Evolutionary conservation across 2,797 vertebrate genomes (phyloP).

Genomic region (Sitta carolinensis): DNA sequence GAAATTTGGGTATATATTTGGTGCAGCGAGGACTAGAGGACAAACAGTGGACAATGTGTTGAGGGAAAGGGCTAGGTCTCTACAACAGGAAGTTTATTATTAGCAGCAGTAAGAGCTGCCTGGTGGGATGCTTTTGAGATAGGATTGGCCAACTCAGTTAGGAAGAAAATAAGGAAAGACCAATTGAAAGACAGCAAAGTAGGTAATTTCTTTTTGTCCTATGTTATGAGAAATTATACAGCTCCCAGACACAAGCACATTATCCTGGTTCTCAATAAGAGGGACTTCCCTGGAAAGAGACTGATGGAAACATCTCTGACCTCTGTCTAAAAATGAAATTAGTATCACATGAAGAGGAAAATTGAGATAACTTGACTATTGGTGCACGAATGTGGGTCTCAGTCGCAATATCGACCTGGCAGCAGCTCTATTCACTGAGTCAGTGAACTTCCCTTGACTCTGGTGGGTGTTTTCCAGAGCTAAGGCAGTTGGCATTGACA

Average conservation of each 20-base stretch:
- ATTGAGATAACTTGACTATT: not conserved
- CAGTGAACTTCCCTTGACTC: not conserved
- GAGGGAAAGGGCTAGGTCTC: not conserved
- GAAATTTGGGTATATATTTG: not conserved
- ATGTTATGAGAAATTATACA: not conserved
- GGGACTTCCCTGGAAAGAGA: not conserved
- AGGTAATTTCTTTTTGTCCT: not conserved
- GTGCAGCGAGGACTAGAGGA: not conserved
- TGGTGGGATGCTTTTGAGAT: not conserved
- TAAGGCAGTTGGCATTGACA: not conserved
- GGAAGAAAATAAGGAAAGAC: not conserved
- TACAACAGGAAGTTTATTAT: not conserved
- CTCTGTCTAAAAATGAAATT: not conserved
- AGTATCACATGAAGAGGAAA: not conserved
- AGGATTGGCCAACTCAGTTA: not conserved
- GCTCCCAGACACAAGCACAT: not conserved
- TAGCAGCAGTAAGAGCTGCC: not conserved
- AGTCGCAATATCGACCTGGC: fast-evolving
- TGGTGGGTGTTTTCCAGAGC: not conserved
- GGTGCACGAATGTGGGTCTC: not conserved
- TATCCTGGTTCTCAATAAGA: not conserved
- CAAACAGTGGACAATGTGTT: not conserved
- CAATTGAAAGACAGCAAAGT: not conserved
- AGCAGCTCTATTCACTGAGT: not conserved
- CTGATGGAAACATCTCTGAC: not conserved